These are phyloP conservation scores for Trachelus stipa DNA, from an alignment of 2,888 invertebrate species.

Conservation along the genomic window DNA sequence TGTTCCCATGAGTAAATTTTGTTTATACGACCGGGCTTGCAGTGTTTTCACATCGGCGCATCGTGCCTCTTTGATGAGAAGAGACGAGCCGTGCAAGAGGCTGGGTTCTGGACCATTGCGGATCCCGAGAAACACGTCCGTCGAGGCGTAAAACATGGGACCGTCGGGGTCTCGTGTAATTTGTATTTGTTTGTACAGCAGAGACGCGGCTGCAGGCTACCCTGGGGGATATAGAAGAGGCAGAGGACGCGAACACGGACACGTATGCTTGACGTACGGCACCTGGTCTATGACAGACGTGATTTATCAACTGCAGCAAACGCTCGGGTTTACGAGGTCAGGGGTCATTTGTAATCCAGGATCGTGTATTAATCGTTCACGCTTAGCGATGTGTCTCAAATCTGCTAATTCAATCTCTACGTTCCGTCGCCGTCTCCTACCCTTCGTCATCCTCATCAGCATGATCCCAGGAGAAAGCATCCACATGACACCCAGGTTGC, in stretches of 20 bases:
- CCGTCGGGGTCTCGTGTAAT: constrained; percentile 42
- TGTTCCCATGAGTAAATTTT: constrained; percentile 43
- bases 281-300: constrained; percentile 50
- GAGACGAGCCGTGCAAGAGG: constrained; percentile 44
- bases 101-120: constrained; percentile 41
- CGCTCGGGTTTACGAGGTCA: not conserved
- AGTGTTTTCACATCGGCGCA: constrained; percentile 28
- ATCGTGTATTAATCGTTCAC: constrained; percentile 2
- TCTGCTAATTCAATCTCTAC: constrained; percentile 16
- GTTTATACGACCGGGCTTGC: constrained; percentile 40
- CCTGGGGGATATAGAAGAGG: not conserved
- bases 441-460: not conserved
- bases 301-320: constrained; percentile 45
- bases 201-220: constrained; percentile 2
- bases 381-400: not conserved
- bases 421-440: not conserved
- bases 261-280: constrained; percentile 42
- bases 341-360: constrained; percentile 3
- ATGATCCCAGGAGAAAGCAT: not conserved
- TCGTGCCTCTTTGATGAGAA: constrained; percentile 51
- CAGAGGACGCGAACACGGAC: constrained; percentile 10
- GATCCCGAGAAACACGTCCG: constrained; percentile 47
- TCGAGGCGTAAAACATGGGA: constrained; percentile 44
- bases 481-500: not conserved
- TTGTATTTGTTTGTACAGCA: constrained; percentile 42